These are phyloP conservation scores for Spisula solida DNA, from an alignment of 2,888 invertebrate genomes.

Conservation along the genomic window DNA sequence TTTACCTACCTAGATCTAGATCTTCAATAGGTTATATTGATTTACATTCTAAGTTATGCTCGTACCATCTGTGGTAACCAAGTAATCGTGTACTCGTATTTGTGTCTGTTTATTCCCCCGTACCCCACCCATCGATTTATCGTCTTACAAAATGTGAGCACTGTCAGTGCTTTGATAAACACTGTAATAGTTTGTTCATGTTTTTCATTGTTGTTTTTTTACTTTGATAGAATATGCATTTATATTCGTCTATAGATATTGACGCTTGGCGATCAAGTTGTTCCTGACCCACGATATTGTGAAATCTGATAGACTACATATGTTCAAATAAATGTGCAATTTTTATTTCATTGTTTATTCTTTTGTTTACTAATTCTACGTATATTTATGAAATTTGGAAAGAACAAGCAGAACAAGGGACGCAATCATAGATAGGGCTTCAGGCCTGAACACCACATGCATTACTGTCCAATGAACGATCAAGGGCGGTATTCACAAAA, in stretches of 20 bases:
- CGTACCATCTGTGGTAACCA: background rate
- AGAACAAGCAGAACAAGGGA: too few species aligned
- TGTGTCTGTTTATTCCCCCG: too few species aligned
- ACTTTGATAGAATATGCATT: background rate
- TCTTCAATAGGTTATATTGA: background rate
- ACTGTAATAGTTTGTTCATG: background rate
- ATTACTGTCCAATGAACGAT: too few species aligned
- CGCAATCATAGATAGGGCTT: too few species aligned
- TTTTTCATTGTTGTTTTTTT: conserved; percentile 1
- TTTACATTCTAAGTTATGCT: background rate
- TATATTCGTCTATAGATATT: too few species aligned
- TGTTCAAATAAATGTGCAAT: conserved; percentile 31
- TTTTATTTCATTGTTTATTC: background rate
- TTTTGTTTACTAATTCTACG: too few species aligned
- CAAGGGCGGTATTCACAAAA: too few species aligned
- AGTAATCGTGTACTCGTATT: background rate
- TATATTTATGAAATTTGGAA: background rate
- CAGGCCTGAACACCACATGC: too few species aligned
- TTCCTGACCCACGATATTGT: conserved; percentile 8
- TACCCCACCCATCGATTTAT: background rate
- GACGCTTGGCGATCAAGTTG: background rate
- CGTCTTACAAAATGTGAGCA: background rate
- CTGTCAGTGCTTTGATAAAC: background rate
- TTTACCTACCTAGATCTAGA: background rate
- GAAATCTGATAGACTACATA: background rate